Conservation (phyloP, 2,113 vertebrate species). For the Malurus elegans region DNA sequence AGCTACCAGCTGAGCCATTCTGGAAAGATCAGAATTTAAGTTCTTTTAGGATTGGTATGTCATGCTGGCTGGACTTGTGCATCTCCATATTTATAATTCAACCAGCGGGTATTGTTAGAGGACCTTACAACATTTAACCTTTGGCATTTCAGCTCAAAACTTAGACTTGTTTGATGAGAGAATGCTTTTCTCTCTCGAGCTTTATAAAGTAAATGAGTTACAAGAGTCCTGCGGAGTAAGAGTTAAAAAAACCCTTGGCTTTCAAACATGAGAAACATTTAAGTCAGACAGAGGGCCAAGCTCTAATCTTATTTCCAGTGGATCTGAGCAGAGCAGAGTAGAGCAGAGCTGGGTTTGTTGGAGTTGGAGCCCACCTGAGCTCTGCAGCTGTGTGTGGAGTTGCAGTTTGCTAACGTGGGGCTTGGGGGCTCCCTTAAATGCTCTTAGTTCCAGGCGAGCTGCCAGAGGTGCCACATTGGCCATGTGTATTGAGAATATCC, state of each 20-base stretch:
- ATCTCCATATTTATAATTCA: background rate
- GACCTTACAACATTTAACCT: background rate
- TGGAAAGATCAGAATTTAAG: background rate
- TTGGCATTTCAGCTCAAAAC: background rate
- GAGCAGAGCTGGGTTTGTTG: background rate
- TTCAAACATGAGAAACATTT: background rate
- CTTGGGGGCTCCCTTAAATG: background rate
- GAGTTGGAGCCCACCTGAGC: background rate
- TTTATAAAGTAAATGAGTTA: fast-evolving
- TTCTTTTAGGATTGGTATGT: background rate
- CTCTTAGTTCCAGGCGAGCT: background rate
- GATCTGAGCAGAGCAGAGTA: background rate
- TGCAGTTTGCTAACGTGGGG: background rate
- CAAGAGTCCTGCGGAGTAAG: background rate
- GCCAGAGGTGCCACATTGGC: background rate
- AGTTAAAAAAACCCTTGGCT: background rate
- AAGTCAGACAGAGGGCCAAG: background rate
- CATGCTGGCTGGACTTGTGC: background rate
- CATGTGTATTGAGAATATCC: fast-evolving
- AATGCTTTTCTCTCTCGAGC: background rate
- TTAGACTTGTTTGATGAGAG: background rate
- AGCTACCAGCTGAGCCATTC: background rate
- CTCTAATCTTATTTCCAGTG: background rate
- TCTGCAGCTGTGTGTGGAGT: background rate
- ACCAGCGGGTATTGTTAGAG: fast-evolving